Evolutionary conservation across 2,797 vertebrate genomes (phyloP), one percentile per base, ranked within the genome.

Genomic region (Aldrovandia affinis): DNA sequence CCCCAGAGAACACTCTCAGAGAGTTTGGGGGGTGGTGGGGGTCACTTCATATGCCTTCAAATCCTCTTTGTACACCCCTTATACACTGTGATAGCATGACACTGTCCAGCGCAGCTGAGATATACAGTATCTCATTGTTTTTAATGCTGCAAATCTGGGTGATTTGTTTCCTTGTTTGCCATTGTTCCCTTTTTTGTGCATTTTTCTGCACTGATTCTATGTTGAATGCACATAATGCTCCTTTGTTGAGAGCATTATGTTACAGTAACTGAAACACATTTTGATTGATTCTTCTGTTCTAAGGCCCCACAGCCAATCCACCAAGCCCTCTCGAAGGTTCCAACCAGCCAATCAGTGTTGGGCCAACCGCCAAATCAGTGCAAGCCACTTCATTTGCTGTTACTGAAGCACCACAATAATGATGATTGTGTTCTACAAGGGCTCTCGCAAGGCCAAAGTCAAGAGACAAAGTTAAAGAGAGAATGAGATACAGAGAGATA

Each of bases 291-390:
- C 25, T 33, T 28, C 42, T 36, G 1, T 63, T 81, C 28, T 3
- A 14, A 2, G 9, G n/a, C 50, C 61, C n/a, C 9, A 57, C 57
- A 77, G 4, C 52, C 39, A 78, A 28, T 77, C 30, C 47, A 50
- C 47, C 47, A 6, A 50, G 47, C 47, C 47, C 47, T 50, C 47
- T 12, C 47, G 6, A 25, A 36, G 42, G 33, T 80, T 83, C 73
- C 52, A 77, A 33, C 79, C 81, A 61, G 80, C 85, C 78, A 85
- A 85, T 85, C 78, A 79, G 68, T 39, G 54, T 52, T 81, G 15
- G n/a, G 15, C 22, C 33, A 39, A 22, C n/a, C 68, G 12, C 30
- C 30, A 18, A 54, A 63, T 78, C 30, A 63, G 42, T 33, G 22
- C 28, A 83, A 68, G 78, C 75, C 57, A 81, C 68, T 63, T 70